Conservation (phyloP, 2,888 invertebrate genomes). For the Euzetes globulus region DNA sequence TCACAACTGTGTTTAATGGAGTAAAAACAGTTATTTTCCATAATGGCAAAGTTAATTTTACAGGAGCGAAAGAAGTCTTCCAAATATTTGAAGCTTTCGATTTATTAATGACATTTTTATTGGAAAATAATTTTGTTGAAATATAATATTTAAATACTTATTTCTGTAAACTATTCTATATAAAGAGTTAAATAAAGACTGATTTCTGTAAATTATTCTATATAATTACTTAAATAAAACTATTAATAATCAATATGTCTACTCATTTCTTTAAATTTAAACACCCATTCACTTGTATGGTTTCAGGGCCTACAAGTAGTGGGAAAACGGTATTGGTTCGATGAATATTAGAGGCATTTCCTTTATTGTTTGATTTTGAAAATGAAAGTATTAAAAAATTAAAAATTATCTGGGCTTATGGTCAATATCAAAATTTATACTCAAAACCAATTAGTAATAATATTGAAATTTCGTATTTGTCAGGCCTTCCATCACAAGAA, state of each 20-base stretch:
- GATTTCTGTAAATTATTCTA: too few relatives aligned
- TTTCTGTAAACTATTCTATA: too few relatives aligned
- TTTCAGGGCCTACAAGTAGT: conserved; percentile 11
- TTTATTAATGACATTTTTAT: too few relatives aligned
- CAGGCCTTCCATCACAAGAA: background rate
- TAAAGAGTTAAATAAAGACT: too few relatives aligned
- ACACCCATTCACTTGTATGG: conserved; percentile 28
- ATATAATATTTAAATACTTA: too few relatives aligned
- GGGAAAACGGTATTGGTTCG: conserved; percentile 15
- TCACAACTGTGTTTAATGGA: too few relatives aligned
- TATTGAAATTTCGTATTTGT: background rate
- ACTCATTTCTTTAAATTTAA: background rate
- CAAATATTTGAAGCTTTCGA: too few relatives aligned
- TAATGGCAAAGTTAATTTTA: too few relatives aligned
- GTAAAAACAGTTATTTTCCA: too few relatives aligned
- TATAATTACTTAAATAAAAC: background rate
- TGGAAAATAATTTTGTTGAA: too few relatives aligned
- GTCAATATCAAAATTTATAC: conserved; percentile 31
- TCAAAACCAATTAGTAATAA: background rate
- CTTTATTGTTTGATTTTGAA: too few relatives aligned
- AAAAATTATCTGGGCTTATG: conserved; percentile 17
- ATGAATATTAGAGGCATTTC: background rate
- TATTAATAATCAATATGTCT: background rate
- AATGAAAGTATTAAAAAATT: background rate
- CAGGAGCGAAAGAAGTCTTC: too few relatives aligned